Evolutionary conservation across 2,113 vertebrate species (phyloP), one percentile per base, ranked within the genome.

Genomic region (Chrysemys picta): DNA sequence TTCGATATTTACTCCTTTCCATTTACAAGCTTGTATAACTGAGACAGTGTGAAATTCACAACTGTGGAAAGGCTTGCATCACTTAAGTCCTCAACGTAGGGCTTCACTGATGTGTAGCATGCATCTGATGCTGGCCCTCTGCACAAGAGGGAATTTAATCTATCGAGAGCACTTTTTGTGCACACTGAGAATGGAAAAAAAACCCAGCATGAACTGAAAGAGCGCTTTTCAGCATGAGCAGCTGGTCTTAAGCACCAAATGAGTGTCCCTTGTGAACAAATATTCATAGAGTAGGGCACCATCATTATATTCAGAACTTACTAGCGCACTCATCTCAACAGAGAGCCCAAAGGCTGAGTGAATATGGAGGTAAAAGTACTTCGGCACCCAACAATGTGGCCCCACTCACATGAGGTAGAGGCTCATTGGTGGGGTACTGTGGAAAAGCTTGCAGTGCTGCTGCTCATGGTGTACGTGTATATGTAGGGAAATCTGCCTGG

Each of bases 391-490:
- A 13, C 27, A 59, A 14, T 10, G 2, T 59, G 57, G 27, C 27
- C 57, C 57, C 57, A 57, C 27, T 31, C 13, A 6, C 57, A 59
- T 59, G 57, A 59, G 6, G 3, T 29, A 25, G 57, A 31, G 57
- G 27, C 11, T 59, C 10, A 59, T 31, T 29, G 12, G 24, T 59
- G 12, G 27, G 57, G 57, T 59, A 31, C 6, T 10, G 29, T 35
- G 10, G 65, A 57, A 42, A 29, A 53, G 2, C 50, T 38, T 16
- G 35, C 29, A 69, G 24, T 22, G 38, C 19, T 54, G 24, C 45
- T 90, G 57, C 52, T 31, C 53, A 22, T 14, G 45, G 16, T 45
- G 42, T 45, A 49, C 17, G 10, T 0, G 0, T 25, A 69, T 0
- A 25, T 10, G 11, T 85, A 52, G 4, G 24, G 65, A 69, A 57